Base-by-base conservation (phyloP, 2,797 vertebrate species). In the Epinephelus coioides region DNA sequence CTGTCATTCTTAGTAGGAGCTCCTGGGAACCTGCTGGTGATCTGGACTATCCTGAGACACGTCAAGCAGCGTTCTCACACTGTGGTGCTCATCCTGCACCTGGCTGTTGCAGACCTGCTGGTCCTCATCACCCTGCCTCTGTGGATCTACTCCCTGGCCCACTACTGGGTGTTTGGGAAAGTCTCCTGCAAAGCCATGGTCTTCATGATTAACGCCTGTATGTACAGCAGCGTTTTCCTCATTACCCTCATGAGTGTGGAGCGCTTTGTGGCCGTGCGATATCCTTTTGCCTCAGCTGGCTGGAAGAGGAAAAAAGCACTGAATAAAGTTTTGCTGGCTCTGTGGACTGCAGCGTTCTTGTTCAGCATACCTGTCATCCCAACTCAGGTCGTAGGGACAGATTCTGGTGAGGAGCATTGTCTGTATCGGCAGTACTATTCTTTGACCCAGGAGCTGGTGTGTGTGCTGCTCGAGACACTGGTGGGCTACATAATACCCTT, bases 221-320 rank as follows among this genome's bases (percentile, higher is more conserved):
- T 98, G 96, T 97, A 97, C 70, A 93, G 95, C 76, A 97, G 97
- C 1, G 92, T 98, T 78, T 97, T 97, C 87, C 88, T 97, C 78
- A 96, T 97, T 75, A 97, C 95, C 3, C 78, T 96, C 11, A 96
- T 97, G 95, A 97, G 96, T 7, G 87, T 97, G 71, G 97, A 97
- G 51, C 91, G 97, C 15, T 96, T 97, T 23, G 56, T 96, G 85
- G 95, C 96, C 0, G 94, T 97, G 57, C 94, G 96, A 3, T 95
- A 96, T 77, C 97, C 97, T 4, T 96, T 97, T 23, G 72, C 87
- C 30, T 93, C 95, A 2, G 93, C 90, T 30, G 74, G 19, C 14
- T 96, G 96, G 95, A 96, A 88, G 88, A 95, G 86, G 27, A 96
- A 95, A 77, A 85, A 70, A 19, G 88, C 90, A 7, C 67, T 95